Conservation (phyloP, 2,888 invertebrate genomes). For the Drosophila nr. perissopoda region DNA sequence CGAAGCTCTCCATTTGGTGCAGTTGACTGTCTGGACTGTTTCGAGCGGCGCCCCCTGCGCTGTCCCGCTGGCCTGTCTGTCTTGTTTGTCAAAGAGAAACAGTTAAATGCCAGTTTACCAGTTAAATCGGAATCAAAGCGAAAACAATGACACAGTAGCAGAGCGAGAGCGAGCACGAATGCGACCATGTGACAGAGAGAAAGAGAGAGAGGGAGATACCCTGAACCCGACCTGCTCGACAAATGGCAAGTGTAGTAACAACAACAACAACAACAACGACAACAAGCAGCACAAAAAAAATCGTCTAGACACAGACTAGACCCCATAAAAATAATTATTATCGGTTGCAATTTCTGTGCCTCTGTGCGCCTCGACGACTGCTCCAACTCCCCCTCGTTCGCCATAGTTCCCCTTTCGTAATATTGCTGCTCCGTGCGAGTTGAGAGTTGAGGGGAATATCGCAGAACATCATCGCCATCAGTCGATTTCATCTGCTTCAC, state of each 20-base stretch:
- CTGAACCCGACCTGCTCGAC: conserved; percentile 63
- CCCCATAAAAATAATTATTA: conserved; percentile 85
- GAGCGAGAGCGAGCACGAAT: conserved; percentile 8
- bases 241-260: conserved; percentile 71
- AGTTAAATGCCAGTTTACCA: conserved; percentile 82
- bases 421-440: conserved; percentile 9
- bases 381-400: not conserved
- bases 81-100: conserved; percentile 82
- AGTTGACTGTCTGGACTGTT: conserved; percentile 47
- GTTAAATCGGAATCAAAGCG: conserved; percentile 83
- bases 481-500: conserved; percentile 72
- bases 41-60: conserved; percentile 2
- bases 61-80: conserved; percentile 65
- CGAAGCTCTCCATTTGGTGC: conserved; percentile 48
- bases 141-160: conserved; percentile 82
- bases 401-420: conserved; percentile 2
- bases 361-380: conserved; percentile 30
- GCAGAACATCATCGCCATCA: conserved; percentile 54
- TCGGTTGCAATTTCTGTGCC: conserved; percentile 85
- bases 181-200: conserved; percentile 5
- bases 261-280: conserved; percentile 39
- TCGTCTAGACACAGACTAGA: conserved; percentile 85
- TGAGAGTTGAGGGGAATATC: conserved; percentile 21
- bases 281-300: conserved; percentile 69
- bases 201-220: conserved; percentile 18